Conservation (phyloP, 2,888 invertebrate genomes). For the Agrotis clavis region DNA sequence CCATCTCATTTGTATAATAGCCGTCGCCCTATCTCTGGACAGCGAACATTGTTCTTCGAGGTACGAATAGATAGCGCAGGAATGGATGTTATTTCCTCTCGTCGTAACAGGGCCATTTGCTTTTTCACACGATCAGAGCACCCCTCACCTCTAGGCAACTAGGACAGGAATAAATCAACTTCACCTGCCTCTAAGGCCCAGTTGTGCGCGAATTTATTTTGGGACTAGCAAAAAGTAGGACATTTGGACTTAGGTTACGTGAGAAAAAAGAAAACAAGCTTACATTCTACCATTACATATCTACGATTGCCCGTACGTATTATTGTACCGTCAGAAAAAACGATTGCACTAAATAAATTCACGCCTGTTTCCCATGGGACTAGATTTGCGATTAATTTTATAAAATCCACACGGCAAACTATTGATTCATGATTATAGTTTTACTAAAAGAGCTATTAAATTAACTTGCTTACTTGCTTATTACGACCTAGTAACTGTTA, state of each 20-base stretch:
- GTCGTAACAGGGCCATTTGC: constrained; percentile 65
- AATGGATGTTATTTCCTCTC: constrained; percentile 74
- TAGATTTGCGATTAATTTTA: background rate
- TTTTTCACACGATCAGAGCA: constrained; percentile 72
- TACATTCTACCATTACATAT: background rate
- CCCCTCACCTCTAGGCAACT: constrained; percentile 68
- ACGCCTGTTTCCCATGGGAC: background rate
- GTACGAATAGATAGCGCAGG: constrained; percentile 69
- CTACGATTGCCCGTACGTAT: background rate
- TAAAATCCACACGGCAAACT: background rate
- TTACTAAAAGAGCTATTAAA: constrained; percentile 18
- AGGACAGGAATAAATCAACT: constrained; percentile 74
- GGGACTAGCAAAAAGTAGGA: constrained; percentile 9
- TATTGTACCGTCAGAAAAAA: background rate
- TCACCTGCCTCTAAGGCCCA: constrained; percentile 57
- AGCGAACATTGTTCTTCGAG: constrained; percentile 72
- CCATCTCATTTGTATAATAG: constrained; percentile 54
- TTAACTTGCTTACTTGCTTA: constrained; percentile 12
- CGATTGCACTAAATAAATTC: background rate
- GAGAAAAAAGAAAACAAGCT: background rate
- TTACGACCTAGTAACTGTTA: constrained; percentile 32
- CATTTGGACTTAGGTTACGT: constrained; percentile 7
- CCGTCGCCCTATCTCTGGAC: constrained; percentile 57
- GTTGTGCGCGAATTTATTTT: constrained; percentile 21
- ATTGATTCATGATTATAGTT: constrained; percentile 29